Conservation (phyloP, 2,888 invertebrate species). For the Epistrophella euchroma region DNA sequence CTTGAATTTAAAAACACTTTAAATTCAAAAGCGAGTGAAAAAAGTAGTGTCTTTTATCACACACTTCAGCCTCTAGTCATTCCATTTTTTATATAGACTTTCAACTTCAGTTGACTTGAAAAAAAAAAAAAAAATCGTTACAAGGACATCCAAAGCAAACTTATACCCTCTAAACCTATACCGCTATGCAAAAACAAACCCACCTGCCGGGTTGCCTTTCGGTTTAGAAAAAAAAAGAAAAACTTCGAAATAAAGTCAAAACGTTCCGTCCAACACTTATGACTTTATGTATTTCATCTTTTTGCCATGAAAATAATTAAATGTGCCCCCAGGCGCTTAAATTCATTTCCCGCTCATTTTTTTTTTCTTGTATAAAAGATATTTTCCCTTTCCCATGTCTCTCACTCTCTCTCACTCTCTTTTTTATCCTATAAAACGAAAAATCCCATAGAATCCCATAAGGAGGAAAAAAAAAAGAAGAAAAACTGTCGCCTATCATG, state of each 20-base stretch:
- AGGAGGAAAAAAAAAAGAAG: slow-evolving; percentile 29
- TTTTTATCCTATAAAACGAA: neutral
- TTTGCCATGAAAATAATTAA: slow-evolving; percentile 63
- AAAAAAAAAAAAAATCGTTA: slow-evolving; percentile 15
- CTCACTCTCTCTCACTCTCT: neutral
- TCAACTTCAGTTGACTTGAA: slow-evolving; percentile 23
- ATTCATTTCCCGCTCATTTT: slow-evolving; percentile 57
- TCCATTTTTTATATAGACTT: slow-evolving; percentile 2
- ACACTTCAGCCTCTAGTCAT: slow-evolving; percentile 13
- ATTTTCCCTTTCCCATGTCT: slow-evolving; percentile 1
- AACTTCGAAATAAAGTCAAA: slow-evolving; percentile 29
- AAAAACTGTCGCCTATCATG: slow-evolving; percentile 54
- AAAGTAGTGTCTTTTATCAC: slow-evolving; percentile 13
- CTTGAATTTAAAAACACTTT: slow-evolving; percentile 9
- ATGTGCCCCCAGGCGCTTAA: slow-evolving; percentile 58
- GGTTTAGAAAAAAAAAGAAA: slow-evolving; percentile 8
- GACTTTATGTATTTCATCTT: slow-evolving; percentile 54
- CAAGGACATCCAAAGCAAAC: slow-evolving; percentile 50
- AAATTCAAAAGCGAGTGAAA: neutral
- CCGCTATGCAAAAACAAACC: slow-evolving; percentile 20
- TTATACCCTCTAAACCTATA: slow-evolving; percentile 27
- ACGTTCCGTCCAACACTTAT: slow-evolving; percentile 41
- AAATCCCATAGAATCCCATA: slow-evolving; percentile 37
- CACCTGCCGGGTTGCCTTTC: slow-evolving; percentile 22
- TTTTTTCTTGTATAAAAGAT: slow-evolving; percentile 7